Conservation (phyloP, 1,140 invertebrate genomes). For the Eumeta japonica region DNA sequence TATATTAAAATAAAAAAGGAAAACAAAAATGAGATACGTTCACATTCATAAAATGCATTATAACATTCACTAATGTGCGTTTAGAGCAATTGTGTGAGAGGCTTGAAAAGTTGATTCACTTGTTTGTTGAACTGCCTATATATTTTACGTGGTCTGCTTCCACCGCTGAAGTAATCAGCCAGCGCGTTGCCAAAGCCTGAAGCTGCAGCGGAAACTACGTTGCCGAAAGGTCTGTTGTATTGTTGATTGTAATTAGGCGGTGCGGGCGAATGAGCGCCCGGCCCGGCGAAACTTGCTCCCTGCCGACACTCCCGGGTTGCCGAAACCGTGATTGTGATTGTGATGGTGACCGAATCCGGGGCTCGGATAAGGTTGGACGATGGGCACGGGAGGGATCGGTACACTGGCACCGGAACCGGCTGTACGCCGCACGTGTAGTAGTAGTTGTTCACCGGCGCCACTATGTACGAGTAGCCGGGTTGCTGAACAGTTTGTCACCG, state of each 20-base stretch:
- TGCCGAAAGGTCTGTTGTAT: slow-evolving; percentile 23
- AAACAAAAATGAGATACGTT: too few relatives aligned
- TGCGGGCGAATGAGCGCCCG: too few relatives aligned
- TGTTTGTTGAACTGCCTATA: slow-evolving; percentile 29
- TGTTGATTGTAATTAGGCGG: slow-evolving; percentile 6
- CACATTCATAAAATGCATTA: too few relatives aligned
- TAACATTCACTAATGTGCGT: too few relatives aligned
- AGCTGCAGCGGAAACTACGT: slow-evolving; percentile 28
- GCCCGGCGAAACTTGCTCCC: too few relatives aligned
- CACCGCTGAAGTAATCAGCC: slow-evolving; percentile 24
- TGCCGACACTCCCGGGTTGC: too few relatives aligned
- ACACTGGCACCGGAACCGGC: slow-evolving; percentile 10
- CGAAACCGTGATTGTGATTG: slow-evolving; percentile 14
- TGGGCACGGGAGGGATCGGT: slow-evolving; percentile 9
- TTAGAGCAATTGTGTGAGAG: too few relatives aligned
- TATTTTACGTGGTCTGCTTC: slow-evolving; percentile 24
- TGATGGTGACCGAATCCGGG: slow-evolving; percentile 11
- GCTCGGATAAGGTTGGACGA: slow-evolving; percentile 11
- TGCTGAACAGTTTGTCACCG: slow-evolving; percentile 23
- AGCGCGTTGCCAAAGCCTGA: slow-evolving; percentile 29
- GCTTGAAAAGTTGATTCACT: slow-evolving; percentile 29
- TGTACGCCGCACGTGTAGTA: slow-evolving; percentile 33
- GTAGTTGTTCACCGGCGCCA: slow-evolving; percentile 37
- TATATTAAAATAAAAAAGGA: too few relatives aligned
- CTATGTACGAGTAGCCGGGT: slow-evolving; percentile 31